Base-by-base conservation (phyloP, 2,888 invertebrate genomes). In the Plagiodera versicolora region DNA sequence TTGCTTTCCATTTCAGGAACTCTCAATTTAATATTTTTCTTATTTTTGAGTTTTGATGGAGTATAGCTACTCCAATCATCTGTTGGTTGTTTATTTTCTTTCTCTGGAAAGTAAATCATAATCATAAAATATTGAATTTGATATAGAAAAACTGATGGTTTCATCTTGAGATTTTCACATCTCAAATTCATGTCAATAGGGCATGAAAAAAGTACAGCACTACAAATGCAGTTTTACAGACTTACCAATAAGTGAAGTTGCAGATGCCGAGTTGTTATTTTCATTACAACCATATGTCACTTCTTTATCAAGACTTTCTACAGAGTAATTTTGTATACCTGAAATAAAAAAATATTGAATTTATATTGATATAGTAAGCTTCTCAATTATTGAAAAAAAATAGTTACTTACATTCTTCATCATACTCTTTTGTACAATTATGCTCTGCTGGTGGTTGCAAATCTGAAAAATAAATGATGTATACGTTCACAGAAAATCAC, bases 1-100 rank as follows among this genome's bases (percentile, higher is more conserved):
- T 9, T 8, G 32, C 32, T 32, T 8, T 28, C 28, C n/a, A n/a
- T 50, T 16, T 51, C 35, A 18, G 51, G 35, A n/a, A 51, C 30
- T 35, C 17, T 35, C 35, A 51, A 32, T 18, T 35, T 35, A 35
- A 35, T 1, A 19, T 32, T 35, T 35, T 51, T 51, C 1, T 51
- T n/a, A 30, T 51, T 30, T 51, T 35, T 16, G 11, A 51, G 35
- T 17, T 30, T 35, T 16, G 30, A 32, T 51, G 32, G 51, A 11
- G 17, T 51, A 35, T 51, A 30, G 35, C 49, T 49, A 49, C 35
- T 51, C 51, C 51, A 51, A 46, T 51, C 32, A 51, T 51, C 16
- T 9, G 35, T 51, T 16, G 51, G 18, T 35, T 51, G 11, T 35
- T 51, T 16, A 19, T 17, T 30, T 51, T 11, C 30, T 51, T 16